Conservation (phyloP, 2,113 vertebrate genomes). For the Athene noctua region DNA sequence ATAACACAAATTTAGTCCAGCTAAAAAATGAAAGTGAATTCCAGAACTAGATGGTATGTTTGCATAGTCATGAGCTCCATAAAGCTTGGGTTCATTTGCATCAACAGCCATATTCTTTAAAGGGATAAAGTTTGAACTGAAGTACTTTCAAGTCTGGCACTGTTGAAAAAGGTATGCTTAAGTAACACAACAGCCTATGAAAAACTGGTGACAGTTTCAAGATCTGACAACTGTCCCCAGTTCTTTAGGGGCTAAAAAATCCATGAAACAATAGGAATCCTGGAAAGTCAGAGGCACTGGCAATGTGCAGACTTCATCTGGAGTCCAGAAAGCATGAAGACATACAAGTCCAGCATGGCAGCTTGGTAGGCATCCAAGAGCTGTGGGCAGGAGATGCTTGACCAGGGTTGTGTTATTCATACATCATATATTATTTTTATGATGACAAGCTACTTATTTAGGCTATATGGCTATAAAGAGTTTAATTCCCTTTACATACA, state of each 20-base stretch:
- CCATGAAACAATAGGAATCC: not conserved
- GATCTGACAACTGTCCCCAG: not conserved
- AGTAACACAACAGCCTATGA: not conserved
- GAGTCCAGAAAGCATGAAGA: not conserved
- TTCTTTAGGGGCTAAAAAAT: not conserved
- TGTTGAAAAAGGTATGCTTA: not conserved
- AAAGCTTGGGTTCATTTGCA: not conserved
- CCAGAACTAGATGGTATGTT: not conserved
- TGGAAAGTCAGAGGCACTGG: not conserved
- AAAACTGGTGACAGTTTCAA: not conserved
- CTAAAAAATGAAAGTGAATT: not conserved
- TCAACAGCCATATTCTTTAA: not conserved
- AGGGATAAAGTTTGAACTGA: not conserved
- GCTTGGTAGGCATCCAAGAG: not conserved
- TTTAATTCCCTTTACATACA: not conserved
- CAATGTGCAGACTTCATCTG: not conserved
- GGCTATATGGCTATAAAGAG: not conserved
- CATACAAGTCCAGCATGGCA: not conserved
- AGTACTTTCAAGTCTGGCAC: not conserved
- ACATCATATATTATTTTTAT: not conserved
- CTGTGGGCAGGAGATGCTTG: fast-evolving
- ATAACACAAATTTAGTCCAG: not conserved
- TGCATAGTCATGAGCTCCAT: not conserved
- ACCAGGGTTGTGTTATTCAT: not conserved
- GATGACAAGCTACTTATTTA: not conserved